These are phyloP conservation scores for Indri indri DNA, from an alignment of 2,113 vertebrate genomes.

Conservation along the genomic window DNA sequence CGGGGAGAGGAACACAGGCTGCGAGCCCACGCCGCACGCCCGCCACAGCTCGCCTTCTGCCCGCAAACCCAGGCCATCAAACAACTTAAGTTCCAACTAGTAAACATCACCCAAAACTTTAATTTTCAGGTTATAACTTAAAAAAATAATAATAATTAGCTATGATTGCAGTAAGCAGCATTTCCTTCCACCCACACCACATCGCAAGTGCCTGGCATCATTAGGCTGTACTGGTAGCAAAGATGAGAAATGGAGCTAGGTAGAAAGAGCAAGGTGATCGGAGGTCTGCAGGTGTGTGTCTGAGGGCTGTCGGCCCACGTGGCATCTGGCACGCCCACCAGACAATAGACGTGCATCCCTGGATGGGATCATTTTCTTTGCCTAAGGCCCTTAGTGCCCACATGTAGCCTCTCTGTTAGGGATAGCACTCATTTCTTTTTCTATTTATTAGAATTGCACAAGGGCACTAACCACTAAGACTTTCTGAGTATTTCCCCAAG, in stretches of 20 bases:
- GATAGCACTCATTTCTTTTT: neutral
- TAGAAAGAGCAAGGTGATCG: neutral
- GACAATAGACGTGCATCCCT: rapidly evolving
- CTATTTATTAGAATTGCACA: neutral
- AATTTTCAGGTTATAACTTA: constrained; percentile 58
- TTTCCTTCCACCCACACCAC: constrained; percentile 65
- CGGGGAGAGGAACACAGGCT: constrained; percentile 56
- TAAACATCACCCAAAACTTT: constrained; percentile 26
- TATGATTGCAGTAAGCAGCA: constrained; percentile 57
- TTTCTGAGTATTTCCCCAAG: neutral
- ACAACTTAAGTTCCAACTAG: neutral
- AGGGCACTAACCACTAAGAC: neutral
- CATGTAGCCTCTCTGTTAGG: neutral
- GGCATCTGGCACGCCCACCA: rapidly evolving
- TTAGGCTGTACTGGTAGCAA: neutral
- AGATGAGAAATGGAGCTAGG: neutral
- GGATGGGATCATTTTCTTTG: neutral
- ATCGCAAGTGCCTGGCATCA: constrained; percentile 54
- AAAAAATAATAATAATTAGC: constrained; percentile 11
- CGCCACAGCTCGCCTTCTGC: neutral
- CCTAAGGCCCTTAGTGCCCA: neutral
- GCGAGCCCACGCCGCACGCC: neutral
- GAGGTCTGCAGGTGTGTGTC: neutral
- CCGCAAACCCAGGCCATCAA: neutral
- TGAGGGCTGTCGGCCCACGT: neutral